Evolutionary conservation across 2,113 vertebrate genomes (phyloP), one percentile per base, ranked within the genome.

Genomic region (Tetraodon nigroviridis): DNA sequence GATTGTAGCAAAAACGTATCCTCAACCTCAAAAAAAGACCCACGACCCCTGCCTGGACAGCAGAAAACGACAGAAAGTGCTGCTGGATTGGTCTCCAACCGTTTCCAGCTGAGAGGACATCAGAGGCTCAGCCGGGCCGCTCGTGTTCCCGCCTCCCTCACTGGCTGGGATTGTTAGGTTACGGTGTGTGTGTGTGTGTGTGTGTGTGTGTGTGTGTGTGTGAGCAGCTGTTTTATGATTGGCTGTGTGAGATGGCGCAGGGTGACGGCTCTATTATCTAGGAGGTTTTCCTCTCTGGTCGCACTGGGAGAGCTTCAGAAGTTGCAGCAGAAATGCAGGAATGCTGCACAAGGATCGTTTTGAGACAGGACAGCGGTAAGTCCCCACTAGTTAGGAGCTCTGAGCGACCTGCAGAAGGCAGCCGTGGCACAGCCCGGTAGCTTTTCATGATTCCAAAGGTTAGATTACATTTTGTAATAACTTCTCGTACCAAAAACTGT

Each of bases 61-160:
- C 44, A 46, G 4, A 1, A 5, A 42, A 20, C 56, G 51, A 18
- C 41, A 53, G 40, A 11, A 16, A 19, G 50, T 44, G 48, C 50
- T 63, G 64, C 46, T 27, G 59, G 19, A 10, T 44, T 55, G 7
- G 32, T 40, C 29, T 59, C 46, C 49, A 24, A 37, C 42, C 17
- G 73, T 75, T 82, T 73, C 57, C 62, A 50, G 69, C 79, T 57
- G 71, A 81, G 54, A 77, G 61, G 54, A 53, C 40, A 48, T 56
- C 62, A 20, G 58, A 71, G 56, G 67, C 64, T 66, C 65, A 49
- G 65, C 76, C 64, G 24, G 55, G 20, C 72, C 51, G 59, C 84
- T 91, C 87, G 4, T 79, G 58, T 90, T 90, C 82, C 90, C 74
- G 72, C 41, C 62, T 78, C 58, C 73, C 72, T 74, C 66, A 16